These are phyloP conservation scores for Girardinus metallicus DNA, from an alignment of 2,797 vertebrate genomes.

Conservation along the genomic window DNA sequence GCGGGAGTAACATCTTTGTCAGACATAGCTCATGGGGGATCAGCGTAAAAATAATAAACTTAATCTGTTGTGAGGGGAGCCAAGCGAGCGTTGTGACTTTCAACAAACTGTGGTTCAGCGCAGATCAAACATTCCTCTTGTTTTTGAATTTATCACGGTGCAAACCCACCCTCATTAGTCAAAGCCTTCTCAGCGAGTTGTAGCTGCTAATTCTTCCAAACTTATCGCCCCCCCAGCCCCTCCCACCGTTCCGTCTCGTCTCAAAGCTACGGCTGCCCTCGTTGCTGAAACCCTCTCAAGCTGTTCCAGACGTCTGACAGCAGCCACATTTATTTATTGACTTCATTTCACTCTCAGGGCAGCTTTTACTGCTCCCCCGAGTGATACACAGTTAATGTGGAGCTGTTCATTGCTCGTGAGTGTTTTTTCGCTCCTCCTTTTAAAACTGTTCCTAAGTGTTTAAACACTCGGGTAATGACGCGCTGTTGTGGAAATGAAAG, in stretches of 20 bases:
- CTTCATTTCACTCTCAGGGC: slow-evolving; percentile 75
- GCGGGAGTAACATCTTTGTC: slow-evolving; percentile 44
- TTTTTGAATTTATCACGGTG: slow-evolving; percentile 61
- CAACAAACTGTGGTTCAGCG: slow-evolving; percentile 64
- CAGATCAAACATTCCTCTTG: slow-evolving; percentile 60
- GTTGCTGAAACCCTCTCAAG: slow-evolving; percentile 69
- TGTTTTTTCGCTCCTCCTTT: slow-evolving; percentile 58
- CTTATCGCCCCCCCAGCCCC: slow-evolving; percentile 59
- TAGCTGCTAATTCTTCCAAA: slow-evolving; percentile 73
- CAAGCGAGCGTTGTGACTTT: slow-evolving; percentile 60
- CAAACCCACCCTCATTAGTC: slow-evolving; percentile 74
- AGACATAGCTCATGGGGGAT: slow-evolving; percentile 51
- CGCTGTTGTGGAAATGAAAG: slow-evolving; percentile 79
- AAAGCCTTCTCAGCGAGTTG: slow-evolving; percentile 75
- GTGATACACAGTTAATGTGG: slow-evolving; percentile 79
- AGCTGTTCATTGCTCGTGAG: slow-evolving; percentile 68
- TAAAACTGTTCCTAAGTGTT: slow-evolving; percentile 79
- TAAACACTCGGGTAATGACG: slow-evolving; percentile 82
- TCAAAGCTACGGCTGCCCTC: slow-evolving; percentile 67
- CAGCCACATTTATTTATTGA: slow-evolving; percentile 80
- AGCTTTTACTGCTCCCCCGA: slow-evolving; percentile 75
- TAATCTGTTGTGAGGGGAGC: slow-evolving; percentile 43
- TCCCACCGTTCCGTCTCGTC: slow-evolving; percentile 39
- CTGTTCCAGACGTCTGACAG: slow-evolving; percentile 82
- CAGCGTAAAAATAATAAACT: slow-evolving; percentile 50